These are phyloP conservation scores for Pseudochirops corinnae DNA, from an alignment of 2,797 vertebrate species.

Conservation along the genomic window DNA sequence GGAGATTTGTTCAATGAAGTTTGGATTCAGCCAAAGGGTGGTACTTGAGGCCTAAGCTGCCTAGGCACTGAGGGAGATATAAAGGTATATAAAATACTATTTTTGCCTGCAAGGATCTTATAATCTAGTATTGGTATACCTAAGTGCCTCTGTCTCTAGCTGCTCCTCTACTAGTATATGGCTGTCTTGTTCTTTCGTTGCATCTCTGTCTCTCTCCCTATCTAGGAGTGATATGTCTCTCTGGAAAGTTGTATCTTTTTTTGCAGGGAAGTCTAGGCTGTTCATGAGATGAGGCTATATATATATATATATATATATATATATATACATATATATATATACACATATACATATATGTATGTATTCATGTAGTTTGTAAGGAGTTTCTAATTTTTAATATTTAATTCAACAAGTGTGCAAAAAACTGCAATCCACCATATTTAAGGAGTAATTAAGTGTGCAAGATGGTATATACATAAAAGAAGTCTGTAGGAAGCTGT, in stretches of 20 bases:
- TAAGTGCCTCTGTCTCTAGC: background rate
- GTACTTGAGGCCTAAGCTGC: no score
- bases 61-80: background rate
- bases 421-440: background rate
- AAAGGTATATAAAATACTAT: background rate
- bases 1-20: no score
- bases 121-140: background rate
- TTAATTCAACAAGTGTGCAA: background rate
- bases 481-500: background rate
- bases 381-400: slow-evolving; percentile 5
- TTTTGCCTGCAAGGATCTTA: background rate
- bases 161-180: background rate
- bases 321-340: background rate
- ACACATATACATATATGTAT: no score
- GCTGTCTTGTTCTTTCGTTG: background rate
- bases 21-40: no score
- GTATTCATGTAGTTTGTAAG: background rate
- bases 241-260: background rate
- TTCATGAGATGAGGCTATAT: background rate
- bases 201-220: background rate
- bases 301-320: no score
- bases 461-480: background rate
- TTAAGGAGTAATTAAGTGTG: background rate
- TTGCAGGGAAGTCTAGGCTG: background rate
- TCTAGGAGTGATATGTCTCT: background rate